Evolutionary conservation across 2,888 invertebrate genomes (phyloP), one percentile per base, ranked within the genome.

Genomic region (Celastrina argiolus): DNA sequence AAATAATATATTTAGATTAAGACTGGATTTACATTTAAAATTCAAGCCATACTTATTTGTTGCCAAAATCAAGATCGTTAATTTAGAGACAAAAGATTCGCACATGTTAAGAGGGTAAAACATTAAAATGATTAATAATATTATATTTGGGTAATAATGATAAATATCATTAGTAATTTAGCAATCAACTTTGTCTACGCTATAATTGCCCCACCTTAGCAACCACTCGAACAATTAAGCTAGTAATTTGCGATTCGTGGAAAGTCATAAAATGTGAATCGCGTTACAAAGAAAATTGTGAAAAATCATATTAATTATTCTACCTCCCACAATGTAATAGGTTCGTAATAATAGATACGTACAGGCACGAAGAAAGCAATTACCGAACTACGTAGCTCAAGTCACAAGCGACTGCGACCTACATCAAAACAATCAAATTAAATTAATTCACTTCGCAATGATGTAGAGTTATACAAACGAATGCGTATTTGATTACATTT

Each of bases 291-390:
- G 69, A 71, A 70, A 71, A 70, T 70, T 67, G 70, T 70, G 67
- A 63, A 69, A 70, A 71, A 71, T 68, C 66, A 63, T 68, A 71
- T 71, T 70, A 69, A 71, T 69, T 68, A 69, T 69, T 69, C 69
- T 72, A 71, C 76, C 75, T 75, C 76, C 73, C 74, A 76, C 79
- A 72, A 73, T 73, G 74, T 74, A 76, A 76, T 75, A 71, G 74
- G 75, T 79, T 78, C 77, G 74, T 80, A 78, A 80, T 76, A 75
- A 73, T 72, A 74, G 76, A 76, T 73, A 77, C 75, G 71, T 74
- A 74, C 75, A 76, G 74, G 75, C 69, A 71, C 73, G 74, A 78
- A 75, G 76, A 82, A 83, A 81, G 81, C 81, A 80, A 82, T 83
- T 82, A 83, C 76, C 74, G 74, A 75, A 74, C 68, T 72, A 67